phyloP scores from a whole-genome alignment of 2,888 invertebrate genomes.

The Sipha maydis region DNA sequence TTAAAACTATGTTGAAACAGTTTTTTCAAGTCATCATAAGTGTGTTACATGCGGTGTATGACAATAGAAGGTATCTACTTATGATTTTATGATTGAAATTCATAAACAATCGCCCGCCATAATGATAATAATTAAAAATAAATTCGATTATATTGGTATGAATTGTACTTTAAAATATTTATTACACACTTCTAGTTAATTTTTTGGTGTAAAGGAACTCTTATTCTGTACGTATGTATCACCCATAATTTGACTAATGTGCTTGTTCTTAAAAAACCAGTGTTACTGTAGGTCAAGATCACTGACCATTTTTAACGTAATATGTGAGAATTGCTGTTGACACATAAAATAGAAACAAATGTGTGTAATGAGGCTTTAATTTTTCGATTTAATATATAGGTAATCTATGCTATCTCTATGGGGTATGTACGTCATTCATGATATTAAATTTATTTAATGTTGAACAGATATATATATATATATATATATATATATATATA shows the following conservation, averaged over 20 bases:
- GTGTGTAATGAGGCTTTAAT: not conserved
- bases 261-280: not conserved
- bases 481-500: no score
- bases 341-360: not conserved
- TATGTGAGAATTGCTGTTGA: slow-evolving; percentile 32
- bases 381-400: not conserved
- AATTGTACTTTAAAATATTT: not conserved
- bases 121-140: not conserved
- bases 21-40: not conserved
- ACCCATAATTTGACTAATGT: slow-evolving; percentile 23
- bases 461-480: no score
- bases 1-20: not conserved
- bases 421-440: not conserved
- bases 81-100: not conserved
- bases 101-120: not conserved
- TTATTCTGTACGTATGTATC: slow-evolving; percentile 10
- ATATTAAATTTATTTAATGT: no score
- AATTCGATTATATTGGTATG: not conserved
- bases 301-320: not conserved
- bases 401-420: not conserved
- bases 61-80: not conserved
- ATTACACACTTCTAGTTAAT: not conserved
- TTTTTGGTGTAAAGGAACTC: not conserved
- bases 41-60: not conserved
- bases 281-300: slow-evolving; percentile 59